Conservation (phyloP, 2,888 invertebrate species). For the Dicyrtomina minuta region DNA sequence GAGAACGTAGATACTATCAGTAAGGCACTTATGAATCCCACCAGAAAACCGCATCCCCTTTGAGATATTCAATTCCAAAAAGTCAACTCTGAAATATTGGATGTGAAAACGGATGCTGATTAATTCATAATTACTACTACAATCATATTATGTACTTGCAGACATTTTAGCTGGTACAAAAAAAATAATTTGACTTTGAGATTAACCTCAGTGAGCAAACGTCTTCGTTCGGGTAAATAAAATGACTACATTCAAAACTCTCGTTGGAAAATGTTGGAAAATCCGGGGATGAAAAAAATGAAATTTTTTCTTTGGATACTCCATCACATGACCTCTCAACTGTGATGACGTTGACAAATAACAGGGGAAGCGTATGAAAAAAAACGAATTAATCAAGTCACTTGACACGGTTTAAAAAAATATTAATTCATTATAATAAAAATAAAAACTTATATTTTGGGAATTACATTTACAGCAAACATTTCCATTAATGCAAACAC, state of each 20-base stretch:
- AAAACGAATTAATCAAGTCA: background rate
- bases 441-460: too few relatives aligned
- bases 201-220: conserved; percentile 55
- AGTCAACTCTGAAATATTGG: conserved; percentile 55
- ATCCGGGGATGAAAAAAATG: conserved; percentile 56
- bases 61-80: conserved; percentile 54
- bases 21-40: conserved; percentile 43
- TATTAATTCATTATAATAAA: too few relatives aligned
- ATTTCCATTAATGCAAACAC: conserved; percentile 45
- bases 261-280: conserved; percentile 54
- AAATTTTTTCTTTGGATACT: conserved; percentile 54
- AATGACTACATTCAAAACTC: conserved; percentile 56
- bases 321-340: conserved; percentile 56
- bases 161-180: background rate
- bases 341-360: conserved; percentile 35
- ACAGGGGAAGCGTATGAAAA: background rate
- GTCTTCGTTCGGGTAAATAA: conserved; percentile 54
- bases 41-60: conserved; percentile 50
- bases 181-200: background rate
- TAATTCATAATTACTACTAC: background rate
- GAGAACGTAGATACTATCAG: conserved; percentile 45
- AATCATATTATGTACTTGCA: background rate
- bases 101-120: too few relatives aligned
- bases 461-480: conserved; percentile 49
- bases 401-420: background rate